A percentile compares a stretch with the other conserved stretches of the same genome.
Conservation (phyloP, 2,113 vertebrate genomes). For the crab-eating macaque (Macaca fascicularis) region DNA sequence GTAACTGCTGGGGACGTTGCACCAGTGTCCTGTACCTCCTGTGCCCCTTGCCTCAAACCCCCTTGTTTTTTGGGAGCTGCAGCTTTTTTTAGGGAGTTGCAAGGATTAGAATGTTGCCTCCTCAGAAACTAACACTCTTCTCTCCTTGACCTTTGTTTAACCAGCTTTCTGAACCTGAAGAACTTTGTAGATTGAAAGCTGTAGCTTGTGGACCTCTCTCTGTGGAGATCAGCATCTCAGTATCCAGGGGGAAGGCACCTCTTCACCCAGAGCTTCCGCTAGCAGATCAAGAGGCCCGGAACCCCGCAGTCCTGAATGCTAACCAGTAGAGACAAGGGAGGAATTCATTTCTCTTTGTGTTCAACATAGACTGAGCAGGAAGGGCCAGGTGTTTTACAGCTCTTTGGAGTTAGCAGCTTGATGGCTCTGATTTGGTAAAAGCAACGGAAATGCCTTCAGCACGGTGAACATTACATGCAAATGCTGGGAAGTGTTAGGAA, state of each 20-base stretch:
- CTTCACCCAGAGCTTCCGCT: slow-evolving; percentile 53
- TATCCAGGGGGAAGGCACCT: slow-evolving; percentile 50
- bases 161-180: slow-evolving; percentile 56
- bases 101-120: not conserved
- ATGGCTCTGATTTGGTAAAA: not conserved
- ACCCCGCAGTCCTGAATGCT: not conserved
- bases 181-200: slow-evolving; percentile 58
- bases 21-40: not conserved
- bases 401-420: not conserved
- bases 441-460: not conserved
- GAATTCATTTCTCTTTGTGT: not conserved
- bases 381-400: not conserved
- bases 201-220: slow-evolving; percentile 62
- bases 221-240: slow-evolving; percentile 54
- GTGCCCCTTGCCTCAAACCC: rapidly evolving
- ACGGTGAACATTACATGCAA: not conserved
- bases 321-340: slow-evolving; percentile 45
- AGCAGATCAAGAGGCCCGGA: slow-evolving; percentile 1
- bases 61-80: not conserved
- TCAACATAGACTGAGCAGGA: not conserved
- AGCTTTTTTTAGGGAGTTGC: not conserved
- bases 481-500: not conserved
- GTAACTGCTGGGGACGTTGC: not conserved
- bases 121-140: slow-evolving; percentile 47
- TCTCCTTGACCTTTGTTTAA: slow-evolving; percentile 68